Percentiles rank a stretch among this genome's conserved stretches.
phyloP scores from a whole-genome alignment of 1,140 invertebrate species.

The Drosophila pandora region DNA sequence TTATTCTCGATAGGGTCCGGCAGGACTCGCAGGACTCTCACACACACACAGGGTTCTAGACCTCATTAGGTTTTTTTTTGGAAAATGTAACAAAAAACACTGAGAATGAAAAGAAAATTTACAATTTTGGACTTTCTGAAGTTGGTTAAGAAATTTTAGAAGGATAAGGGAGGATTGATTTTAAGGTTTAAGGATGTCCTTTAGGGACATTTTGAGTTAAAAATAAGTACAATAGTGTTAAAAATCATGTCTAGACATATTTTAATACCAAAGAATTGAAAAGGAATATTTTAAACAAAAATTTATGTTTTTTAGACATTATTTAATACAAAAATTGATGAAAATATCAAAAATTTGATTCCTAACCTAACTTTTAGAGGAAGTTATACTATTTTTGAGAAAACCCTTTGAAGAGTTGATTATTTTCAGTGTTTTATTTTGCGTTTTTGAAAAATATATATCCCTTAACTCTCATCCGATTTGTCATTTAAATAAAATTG shows the following conservation, averaged over 20 bases:
- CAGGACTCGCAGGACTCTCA: neutral
- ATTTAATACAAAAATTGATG: too few species aligned
- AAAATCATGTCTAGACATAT: too few species aligned
- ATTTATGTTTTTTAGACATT: too few species aligned
- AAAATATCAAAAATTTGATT: too few species aligned
- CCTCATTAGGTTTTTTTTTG: slow-evolving; percentile 24
- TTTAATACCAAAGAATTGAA: too few species aligned
- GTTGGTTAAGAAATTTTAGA: neutral
- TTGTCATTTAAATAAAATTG: slow-evolving; percentile 58
- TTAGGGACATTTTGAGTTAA: too few species aligned
- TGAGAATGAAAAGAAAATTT: neutral
- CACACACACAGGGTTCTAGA: neutral
- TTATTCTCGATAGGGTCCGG: neutral
- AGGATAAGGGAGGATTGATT: neutral
- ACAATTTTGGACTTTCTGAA: neutral
- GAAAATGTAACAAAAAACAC: slow-evolving; percentile 8
- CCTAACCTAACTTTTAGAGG: too few species aligned
- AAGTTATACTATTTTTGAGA: too few species aligned
- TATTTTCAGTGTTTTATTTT: slow-evolving; percentile 1
- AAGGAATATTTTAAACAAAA: too few species aligned
- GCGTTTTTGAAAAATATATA: too few species aligned
- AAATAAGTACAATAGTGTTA: too few species aligned
- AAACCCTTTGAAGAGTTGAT: too few species aligned
- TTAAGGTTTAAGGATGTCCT: neutral
- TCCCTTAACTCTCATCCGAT: slow-evolving; percentile 46